Percentiles rank a stretch among this genome's conserved stretches.
phyloP scores from a whole-genome alignment of 2,888 invertebrate genomes.

The Craniophora ligustri region DNA sequence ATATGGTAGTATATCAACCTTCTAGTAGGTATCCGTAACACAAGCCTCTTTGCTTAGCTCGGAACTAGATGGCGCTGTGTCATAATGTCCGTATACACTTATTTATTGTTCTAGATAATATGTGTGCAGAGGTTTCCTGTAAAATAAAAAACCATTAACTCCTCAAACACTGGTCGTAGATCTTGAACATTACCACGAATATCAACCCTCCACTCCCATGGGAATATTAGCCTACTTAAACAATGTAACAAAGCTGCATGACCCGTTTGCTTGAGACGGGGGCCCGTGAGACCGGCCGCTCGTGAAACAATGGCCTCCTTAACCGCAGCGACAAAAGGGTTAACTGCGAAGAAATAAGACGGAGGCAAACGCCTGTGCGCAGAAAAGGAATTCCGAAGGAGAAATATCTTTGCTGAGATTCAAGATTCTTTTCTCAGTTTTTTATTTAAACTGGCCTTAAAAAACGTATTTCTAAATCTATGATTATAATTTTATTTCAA shows the following conservation, averaged over 20 bases:
- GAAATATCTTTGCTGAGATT: slow-evolving; percentile 26
- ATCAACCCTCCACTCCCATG: slow-evolving; percentile 63
- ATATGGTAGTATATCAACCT: too few relatives aligned
- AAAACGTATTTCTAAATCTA: too few relatives aligned
- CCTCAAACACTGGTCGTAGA: slow-evolving; percentile 22
- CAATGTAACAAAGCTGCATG: slow-evolving; percentile 73
- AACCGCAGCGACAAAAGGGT: slow-evolving; percentile 68
- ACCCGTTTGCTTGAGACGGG: slow-evolving; percentile 78
- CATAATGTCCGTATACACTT: too few relatives aligned
- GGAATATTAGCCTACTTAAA: slow-evolving; percentile 78
- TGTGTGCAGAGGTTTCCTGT: too few relatives aligned
- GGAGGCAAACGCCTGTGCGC: slow-evolving; percentile 50
- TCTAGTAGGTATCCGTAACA: too few relatives aligned
- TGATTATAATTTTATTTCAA: too few relatives aligned
- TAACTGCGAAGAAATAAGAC: slow-evolving; percentile 67
- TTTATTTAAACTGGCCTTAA: background rate
- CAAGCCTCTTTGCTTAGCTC: too few relatives aligned
- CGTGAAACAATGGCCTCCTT: slow-evolving; percentile 72
- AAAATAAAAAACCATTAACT: background rate
- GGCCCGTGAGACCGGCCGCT: slow-evolving; percentile 71
- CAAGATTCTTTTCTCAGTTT: slow-evolving; percentile 27
- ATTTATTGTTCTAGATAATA: too few relatives aligned
- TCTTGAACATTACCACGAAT: slow-evolving; percentile 22
- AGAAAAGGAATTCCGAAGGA: slow-evolving; percentile 39
- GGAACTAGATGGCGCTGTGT: too few relatives aligned